Base-by-base conservation (phyloP, 2,797 vertebrate genomes). In the Sarcophilus harrisii region DNA sequence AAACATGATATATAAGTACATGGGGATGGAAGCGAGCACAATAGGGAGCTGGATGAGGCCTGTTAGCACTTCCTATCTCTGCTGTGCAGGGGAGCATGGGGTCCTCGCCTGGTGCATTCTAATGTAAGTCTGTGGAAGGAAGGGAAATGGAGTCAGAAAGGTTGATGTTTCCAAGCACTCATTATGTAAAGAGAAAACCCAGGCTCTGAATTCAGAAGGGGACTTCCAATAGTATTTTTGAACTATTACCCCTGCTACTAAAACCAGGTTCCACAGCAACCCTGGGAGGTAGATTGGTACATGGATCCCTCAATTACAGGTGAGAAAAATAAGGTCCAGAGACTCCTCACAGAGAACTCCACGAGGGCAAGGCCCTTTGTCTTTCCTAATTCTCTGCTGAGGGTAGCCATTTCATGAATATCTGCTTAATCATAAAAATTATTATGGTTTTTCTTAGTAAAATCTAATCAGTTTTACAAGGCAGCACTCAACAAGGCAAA, bases 241-340 rank as follows among this genome's bases (percentile, higher is more conserved):
- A 16, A 9, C 16, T 38, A 73, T 21, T 38, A 38, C n/a, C n/a
- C 16, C 13, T 9, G 8, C 66, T 38, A 55, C 89, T 93, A 38
- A 54, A 30, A n/a, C 10, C 52, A 21, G 12, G 13, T 6, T 16
- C 55, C 90, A 55, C 18, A 38, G 89, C 14, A 18, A 52, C 24
- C 38, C 66, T 14, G 1, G 6, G 8, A 58, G 8, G 38, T n/a
- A 30, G 14, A 18, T 4, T 27, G 73, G 73, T 28, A 49, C 38
- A 90, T 45, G 66, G 49, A 49, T 4, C 52, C 89, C 95, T 55
- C 90, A 62, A 32, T 95, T 73, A 59, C 90, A 91, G 73, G 28
- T 58, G 0, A 21, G 9, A 55, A 55, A 55, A 55, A 14, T 16
- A 52, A 18, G 57, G 0, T 55, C 54, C 54, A 55, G 10, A 55